Evolutionary conservation across 2,797 vertebrate species (phyloP), one percentile per base, ranked within the genome.

Genomic region (Philypnodon macrostomus): DNA sequence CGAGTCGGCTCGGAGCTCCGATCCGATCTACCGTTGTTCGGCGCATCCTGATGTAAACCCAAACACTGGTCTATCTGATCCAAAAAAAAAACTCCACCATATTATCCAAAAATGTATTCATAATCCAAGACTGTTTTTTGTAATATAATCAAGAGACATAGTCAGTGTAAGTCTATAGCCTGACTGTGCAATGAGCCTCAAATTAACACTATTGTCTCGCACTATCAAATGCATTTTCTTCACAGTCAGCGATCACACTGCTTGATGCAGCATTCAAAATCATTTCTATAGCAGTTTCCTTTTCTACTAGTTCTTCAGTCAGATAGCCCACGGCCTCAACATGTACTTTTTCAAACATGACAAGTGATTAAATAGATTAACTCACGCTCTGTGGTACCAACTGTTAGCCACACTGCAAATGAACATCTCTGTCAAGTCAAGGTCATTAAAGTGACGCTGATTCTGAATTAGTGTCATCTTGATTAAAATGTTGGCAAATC

Each of bases 401-500:
- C 27, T 59, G 23, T 70, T 67, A 31, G 26, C 18, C 17, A 10
- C 3, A 0, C 9, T 12, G 9, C 2, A 41, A 52, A 49, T 21
- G 50, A 62, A 34, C 16, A 35, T 7, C 55, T 52, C 34, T 29
- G 30, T 54, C 45, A 50, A 13, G 52, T 40, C 16, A 9, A 18
- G 39, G 47, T 58, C 47, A 40, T 54, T 40, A 51, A 0, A 1
- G 33, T 46, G 60, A 57, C 16, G 48, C 32, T 56, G 18, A 33
- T 63, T 40, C 48, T 7, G 5, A 48, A 37, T 18, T 15, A 26
- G 24, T 65, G 44, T 50, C 31, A 13, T 13, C 33, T 30, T 50
- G 24, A 65, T 63, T 61, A 38, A 30, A 57, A 68, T 67, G 18
- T 26, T 17, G 12, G 1, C 42, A 6, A 61, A 46, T 34, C 10